Percentiles rank a stretch among this genome's conserved stretches.
Conservation (phyloP, 2,113 vertebrate species). For the Aegithalos caudatus region DNA sequence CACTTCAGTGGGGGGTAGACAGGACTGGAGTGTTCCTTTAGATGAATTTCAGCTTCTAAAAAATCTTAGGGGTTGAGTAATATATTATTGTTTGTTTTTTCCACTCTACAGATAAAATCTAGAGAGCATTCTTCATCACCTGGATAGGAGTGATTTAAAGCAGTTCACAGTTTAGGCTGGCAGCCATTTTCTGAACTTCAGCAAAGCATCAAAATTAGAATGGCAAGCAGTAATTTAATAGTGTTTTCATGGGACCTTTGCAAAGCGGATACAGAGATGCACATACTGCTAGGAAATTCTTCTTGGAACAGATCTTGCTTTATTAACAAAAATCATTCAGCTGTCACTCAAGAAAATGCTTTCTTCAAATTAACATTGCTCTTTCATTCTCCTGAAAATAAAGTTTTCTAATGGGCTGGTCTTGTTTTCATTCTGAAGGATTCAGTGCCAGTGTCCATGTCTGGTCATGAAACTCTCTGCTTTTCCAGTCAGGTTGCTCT, state of each 20-base stretch:
- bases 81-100: conserved; percentile 55
- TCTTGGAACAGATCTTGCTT: neutral
- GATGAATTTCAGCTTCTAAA: conserved; percentile 56
- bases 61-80: conserved; percentile 33
- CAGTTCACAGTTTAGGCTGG: conserved; percentile 6
- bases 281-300: neutral
- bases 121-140: conserved; percentile 16
- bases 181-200: conserved; percentile 28
- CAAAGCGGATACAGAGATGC: neutral
- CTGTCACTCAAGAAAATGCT: neutral
- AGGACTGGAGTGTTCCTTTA: conserved; percentile 48
- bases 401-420: neutral
- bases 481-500: neutral
- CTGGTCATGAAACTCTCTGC: neutral
- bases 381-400: neutral
- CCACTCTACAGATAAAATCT: conserved; percentile 46
- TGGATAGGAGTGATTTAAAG: conserved; percentile 35
- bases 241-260: neutral
- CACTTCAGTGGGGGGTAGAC: conserved; percentile 58
- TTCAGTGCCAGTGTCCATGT: neutral
- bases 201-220: conserved; percentile 4
- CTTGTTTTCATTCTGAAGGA: neutral
- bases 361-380: neutral
- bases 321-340: neutral
- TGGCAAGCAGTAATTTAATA: neutral